Percentiles rank a stretch among this genome's conserved stretches.
These are phyloP conservation scores for Passer domesticus DNA, from an alignment of 2,113 vertebrate species.

Conservation along the genomic window DNA sequence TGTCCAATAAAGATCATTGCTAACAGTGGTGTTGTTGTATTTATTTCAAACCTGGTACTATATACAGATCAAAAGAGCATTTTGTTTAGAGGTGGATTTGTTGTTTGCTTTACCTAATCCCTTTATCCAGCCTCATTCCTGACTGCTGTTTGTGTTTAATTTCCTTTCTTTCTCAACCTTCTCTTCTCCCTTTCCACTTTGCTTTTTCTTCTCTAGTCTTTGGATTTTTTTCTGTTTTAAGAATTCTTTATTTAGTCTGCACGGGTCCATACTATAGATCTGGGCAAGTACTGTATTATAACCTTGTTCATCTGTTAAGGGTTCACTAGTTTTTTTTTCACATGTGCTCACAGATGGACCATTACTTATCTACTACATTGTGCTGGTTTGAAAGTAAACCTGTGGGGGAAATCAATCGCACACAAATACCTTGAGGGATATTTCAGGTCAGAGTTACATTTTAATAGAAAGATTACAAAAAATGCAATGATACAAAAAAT, in stretches of 20 bases:
- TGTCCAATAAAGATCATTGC: neutral
- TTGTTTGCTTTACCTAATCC: neutral
- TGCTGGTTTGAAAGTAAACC: neutral
- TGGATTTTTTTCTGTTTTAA: neutral
- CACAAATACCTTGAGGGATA: neutral
- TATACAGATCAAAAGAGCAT: neutral
- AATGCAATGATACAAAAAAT: neutral
- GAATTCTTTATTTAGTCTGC: neutral
- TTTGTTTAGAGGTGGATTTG: neutral
- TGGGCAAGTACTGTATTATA: neutral
- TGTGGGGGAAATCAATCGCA: accelerated
- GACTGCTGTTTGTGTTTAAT: neutral
- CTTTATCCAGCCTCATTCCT: neutral
- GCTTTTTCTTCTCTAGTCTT: neutral
- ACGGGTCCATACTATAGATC: neutral
- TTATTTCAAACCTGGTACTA: neutral
- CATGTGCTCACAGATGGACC: neutral
- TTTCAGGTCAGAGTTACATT: neutral
- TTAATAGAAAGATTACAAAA: neutral
- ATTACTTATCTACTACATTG: neutral
- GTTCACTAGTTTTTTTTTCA: neutral
- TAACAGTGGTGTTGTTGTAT: neutral
- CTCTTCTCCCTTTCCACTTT: neutral
- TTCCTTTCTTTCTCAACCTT: neutral
- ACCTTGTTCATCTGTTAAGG: neutral